Evolutionary conservation across 2,797 vertebrate species (phyloP), one percentile per base, ranked within the genome.

Genomic region (Gambusia yucatana): DNA sequence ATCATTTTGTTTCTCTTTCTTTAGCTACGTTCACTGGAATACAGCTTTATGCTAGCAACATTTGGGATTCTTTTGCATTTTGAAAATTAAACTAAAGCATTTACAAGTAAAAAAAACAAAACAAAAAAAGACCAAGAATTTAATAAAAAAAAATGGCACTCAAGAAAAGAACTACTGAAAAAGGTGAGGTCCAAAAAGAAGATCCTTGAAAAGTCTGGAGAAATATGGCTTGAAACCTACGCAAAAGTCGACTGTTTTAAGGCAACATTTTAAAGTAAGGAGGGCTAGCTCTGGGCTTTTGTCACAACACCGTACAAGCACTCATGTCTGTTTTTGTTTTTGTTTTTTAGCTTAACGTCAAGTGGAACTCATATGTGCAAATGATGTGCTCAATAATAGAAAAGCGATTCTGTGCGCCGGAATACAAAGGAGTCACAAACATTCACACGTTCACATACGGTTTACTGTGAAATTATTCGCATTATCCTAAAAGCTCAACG

Each of bases 351-450:
- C 73, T 77, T 41, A 75, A 88, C 73, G 83, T 84, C 77, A 86
- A 91, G 87, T 50, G 74, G 47, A 89, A 91, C 80, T 84, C 73
- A 86, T 73, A 84, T 88, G 92, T 94, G 93, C 91, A 94, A 94
- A 93, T 89, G 1, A 90, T 87, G 88, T 91, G 89, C 85, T 87
- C 83, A 83, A 79, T 85, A 85, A 91, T 86, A 91, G 78, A 89
- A 75, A 93, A 93, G 91, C 89, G 39, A 76, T 84, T 87, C 82
- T 87, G 88, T 90, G 87, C 86, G 87, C 77, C 82, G 82, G 82
- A 87, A 87, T 73, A 92, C 86, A 87, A 81, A 84, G 73, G 36
- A 86, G 78, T 88, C 86, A 79, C 79, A 65, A 71, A 84, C 83
- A 44, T 82, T 52, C 81, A 77, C 55, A 78, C 65, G 20, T 48